Evolutionary conservation across 2,888 invertebrate species (phyloP).

Genomic region (Abrostola triplasia): DNA sequence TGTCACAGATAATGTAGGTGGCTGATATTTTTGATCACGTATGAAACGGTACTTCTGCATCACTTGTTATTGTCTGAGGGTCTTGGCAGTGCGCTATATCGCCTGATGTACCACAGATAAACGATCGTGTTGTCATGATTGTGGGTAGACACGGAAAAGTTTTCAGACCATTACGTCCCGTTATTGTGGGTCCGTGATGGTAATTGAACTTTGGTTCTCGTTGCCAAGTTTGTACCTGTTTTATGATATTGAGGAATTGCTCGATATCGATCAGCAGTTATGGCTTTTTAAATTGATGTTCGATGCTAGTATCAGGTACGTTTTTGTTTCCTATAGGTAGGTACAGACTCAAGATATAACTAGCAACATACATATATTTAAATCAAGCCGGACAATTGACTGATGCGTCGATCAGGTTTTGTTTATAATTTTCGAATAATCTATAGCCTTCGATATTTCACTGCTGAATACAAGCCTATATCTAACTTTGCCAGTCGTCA

Average conservation of each 20-base stretch:
- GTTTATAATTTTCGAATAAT: too few relatives aligned
- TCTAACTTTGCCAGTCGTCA: too few relatives aligned
- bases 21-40: too few relatives aligned
- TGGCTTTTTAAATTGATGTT: not conserved
- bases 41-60: slow-evolving; percentile 12
- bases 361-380: too few relatives aligned
- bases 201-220: slow-evolving; percentile 20
- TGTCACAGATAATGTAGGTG: not conserved
- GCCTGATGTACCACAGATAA: slow-evolving; percentile 28
- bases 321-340: too few relatives aligned
- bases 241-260: not conserved
- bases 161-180: slow-evolving; percentile 39
- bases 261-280: not conserved
- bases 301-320: too few relatives aligned
- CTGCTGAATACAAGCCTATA: too few relatives aligned
- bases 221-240: slow-evolving; percentile 4
- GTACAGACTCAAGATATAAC: too few relatives aligned
- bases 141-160: slow-evolving; percentile 33
- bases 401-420: too few relatives aligned
- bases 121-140: slow-evolving; percentile 41
- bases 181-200: slow-evolving; percentile 26
- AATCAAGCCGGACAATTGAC: too few relatives aligned
- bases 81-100: slow-evolving; percentile 11
- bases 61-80: not conserved
- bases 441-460: too few relatives aligned